phyloP scores from a whole-genome alignment of 2,888 invertebrate species.

The Tipula lateralis region DNA sequence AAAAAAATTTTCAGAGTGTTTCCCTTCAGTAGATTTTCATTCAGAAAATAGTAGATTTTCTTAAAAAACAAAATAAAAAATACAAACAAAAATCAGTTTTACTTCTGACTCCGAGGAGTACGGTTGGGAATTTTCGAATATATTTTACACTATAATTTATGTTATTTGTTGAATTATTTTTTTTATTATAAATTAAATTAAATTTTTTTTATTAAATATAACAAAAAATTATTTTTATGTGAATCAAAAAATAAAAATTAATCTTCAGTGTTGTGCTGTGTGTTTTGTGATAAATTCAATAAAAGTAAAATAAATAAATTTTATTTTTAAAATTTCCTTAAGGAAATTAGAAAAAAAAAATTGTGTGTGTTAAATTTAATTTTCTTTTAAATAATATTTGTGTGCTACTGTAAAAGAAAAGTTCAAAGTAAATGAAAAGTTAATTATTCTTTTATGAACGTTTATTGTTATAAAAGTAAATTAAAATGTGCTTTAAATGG shows the following conservation, averaged over 20 bases:
- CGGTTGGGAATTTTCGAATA: background rate
- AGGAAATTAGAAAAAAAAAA: background rate
- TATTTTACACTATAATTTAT: background rate
- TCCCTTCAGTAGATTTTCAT: background rate
- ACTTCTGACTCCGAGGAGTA: background rate
- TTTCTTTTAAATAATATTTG: background rate
- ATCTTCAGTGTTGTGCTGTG: background rate
- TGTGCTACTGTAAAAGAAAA: background rate
- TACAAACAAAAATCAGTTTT: background rate
- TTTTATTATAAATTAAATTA: background rate
- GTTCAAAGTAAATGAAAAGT: background rate
- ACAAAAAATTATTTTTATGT: too few relatives aligned
- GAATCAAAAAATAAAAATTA: background rate
- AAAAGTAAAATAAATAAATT: background rate
- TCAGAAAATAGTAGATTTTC: constrained; percentile 11
- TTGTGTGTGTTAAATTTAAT: background rate
- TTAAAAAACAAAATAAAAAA: background rate
- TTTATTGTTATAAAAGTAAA: background rate
- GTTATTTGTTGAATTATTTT: background rate
- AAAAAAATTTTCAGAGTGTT: background rate
- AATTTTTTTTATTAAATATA: background rate
- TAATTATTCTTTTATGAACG: background rate
- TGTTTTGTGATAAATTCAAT: background rate
- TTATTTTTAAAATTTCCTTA: background rate
- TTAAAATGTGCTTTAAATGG: background rate